Percentiles rank a stretch among this genome's conserved stretches.
phyloP scores from a whole-genome alignment of 1,140 invertebrate genomes.

The Hycleus cichorii region DNA sequence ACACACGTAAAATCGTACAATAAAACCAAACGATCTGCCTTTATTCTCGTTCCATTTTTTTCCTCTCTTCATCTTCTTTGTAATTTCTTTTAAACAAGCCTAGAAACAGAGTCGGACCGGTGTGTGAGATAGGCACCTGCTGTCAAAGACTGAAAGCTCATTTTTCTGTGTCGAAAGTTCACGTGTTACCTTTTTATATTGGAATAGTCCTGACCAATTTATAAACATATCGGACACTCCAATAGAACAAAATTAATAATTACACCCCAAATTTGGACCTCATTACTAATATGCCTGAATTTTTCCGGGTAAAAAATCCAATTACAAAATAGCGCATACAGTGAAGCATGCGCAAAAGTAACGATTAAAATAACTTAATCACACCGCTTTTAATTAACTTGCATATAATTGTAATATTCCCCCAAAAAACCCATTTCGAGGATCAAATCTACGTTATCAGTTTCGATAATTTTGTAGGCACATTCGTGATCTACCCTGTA shows the following conservation, averaged over 20 bases:
- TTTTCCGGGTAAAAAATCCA: no score
- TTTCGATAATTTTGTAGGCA: conserved; percentile 45
- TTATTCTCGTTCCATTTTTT: background rate
- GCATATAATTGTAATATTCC: no score
- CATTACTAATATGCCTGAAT: no score
- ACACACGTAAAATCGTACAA: conserved; percentile 1
- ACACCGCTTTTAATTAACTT: no score
- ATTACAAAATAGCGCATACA: conserved; percentile 8
- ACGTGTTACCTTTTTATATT: conserved; percentile 20
- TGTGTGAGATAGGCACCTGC: conserved; percentile 21
- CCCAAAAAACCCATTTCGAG: no score
- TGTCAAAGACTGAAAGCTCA: conserved; percentile 22
- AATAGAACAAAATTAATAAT: conserved; percentile 13
- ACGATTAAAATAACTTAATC: conserved; percentile 23
- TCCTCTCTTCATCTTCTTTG: conserved; percentile 2
- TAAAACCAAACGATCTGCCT: background rate
- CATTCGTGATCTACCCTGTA: conserved; percentile 98
- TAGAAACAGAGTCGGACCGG: background rate
- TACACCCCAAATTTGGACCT: background rate
- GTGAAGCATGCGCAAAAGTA: conserved; percentile 32
- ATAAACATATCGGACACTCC: conserved; percentile 16
- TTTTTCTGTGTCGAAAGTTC: conserved; percentile 27
- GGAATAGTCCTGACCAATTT: conserved; percentile 23
- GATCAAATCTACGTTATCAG: background rate
- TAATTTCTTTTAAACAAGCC: conserved; percentile 15